Percentiles rank a stretch among this genome's conserved stretches.
phyloP scores from a whole-genome alignment of 30 jellyfish, hydroid and myxozoan genomes.

The Phacellophora camtschatica region DNA sequence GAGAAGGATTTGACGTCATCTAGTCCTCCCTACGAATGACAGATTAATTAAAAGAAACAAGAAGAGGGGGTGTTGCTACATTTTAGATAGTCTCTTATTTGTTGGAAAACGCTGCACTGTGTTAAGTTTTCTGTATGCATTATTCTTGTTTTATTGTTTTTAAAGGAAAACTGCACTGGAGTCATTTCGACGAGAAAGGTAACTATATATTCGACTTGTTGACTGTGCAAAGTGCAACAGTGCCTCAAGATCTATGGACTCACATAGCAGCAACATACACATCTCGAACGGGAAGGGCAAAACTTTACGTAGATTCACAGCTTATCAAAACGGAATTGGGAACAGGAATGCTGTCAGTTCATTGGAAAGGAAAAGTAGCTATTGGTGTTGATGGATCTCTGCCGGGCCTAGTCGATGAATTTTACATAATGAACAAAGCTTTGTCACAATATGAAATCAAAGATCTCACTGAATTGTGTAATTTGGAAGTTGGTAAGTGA shows the following conservation, averaged over 20 bases:
- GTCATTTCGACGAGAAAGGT: conserved; percentile 74
- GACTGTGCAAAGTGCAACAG: conserved; percentile 83
- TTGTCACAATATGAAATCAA: conserved; percentile 69
- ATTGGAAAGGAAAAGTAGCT: conserved; percentile 88
- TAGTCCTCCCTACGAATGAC: too few relatives aligned
- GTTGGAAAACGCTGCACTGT: too few relatives aligned
- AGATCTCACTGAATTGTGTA: conserved; percentile 91
- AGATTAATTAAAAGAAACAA: too few relatives aligned
- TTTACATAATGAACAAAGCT: conserved; percentile 81
- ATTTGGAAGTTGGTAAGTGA: conserved; percentile 68
- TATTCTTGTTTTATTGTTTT: too few relatives aligned
- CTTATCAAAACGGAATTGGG: conserved; percentile 83
- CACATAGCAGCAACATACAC: conserved; percentile 94
- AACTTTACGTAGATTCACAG: conserved; percentile 83
- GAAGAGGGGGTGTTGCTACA: too few relatives aligned
- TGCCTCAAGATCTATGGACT: conserved; percentile 98
- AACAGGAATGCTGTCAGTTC: conserved; percentile 79
- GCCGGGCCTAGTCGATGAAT: conserved; percentile 97
- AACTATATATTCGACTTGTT: conserved; percentile 74
- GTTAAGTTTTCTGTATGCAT: too few relatives aligned
- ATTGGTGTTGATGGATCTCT: conserved; percentile 92
- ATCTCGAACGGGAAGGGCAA: conserved; percentile 83
- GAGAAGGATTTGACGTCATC: too few relatives aligned
- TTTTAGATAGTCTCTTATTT: too few relatives aligned
- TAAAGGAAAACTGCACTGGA: conserved; percentile 89